These are phyloP conservation scores for Leptinotarsa lineolata DNA, from an alignment of 1,140 invertebrate genomes.

Conservation along the genomic window DNA sequence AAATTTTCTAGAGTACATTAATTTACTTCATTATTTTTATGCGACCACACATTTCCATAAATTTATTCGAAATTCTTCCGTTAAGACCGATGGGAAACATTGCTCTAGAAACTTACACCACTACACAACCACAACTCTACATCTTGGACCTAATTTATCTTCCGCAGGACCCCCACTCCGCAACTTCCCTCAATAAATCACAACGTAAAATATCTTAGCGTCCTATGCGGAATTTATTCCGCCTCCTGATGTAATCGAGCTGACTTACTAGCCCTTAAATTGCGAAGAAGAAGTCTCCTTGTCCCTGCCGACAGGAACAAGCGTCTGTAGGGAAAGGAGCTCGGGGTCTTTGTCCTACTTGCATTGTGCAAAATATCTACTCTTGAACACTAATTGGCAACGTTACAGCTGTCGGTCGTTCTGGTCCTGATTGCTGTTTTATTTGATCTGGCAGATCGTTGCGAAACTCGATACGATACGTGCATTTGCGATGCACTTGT, in stretches of 20 bases:
- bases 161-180: too few relatives aligned
- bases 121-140: too few relatives aligned
- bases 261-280: conserved; percentile 8
- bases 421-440: not conserved
- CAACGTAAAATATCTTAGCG: not conserved
- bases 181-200: not conserved
- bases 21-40: too few relatives aligned
- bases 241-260: not conserved
- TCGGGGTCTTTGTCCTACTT: not conserved
- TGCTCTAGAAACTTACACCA: too few relatives aligned
- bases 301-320: conserved; percentile 1
- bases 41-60: too few relatives aligned
- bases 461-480: too few relatives aligned
- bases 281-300: conserved; percentile 5
- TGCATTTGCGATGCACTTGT: too few relatives aligned
- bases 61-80: too few relatives aligned
- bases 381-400: not conserved
- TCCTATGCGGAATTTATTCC: not conserved
- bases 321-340: not conserved
- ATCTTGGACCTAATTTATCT: too few relatives aligned
- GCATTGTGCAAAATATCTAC: not conserved
- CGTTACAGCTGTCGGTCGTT: not conserved
- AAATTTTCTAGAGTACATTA: too few relatives aligned
- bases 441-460: too few relatives aligned
- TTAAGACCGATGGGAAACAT: too few relatives aligned